phyloP scores from a whole-genome alignment of 2,797 vertebrate genomes.

The Prunella strophiata region DNA sequence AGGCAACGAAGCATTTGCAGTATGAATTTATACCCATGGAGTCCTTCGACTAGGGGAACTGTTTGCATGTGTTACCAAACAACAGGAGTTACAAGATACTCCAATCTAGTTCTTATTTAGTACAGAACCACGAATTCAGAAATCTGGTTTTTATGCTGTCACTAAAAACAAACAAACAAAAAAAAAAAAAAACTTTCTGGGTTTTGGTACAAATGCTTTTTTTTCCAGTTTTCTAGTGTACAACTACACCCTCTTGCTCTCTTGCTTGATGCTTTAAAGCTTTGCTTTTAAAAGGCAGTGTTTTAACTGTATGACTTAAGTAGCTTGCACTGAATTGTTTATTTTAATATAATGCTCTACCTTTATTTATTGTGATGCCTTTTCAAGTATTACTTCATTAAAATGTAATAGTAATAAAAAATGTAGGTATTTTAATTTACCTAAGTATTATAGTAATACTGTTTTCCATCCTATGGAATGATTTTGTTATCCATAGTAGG shows the following conservation, averaged over 20 bases:
- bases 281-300: neutral
- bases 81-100: neutral
- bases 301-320: neutral
- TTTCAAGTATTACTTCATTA: neutral
- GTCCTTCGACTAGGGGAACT: neutral
- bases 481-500: neutral
- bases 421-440: neutral
- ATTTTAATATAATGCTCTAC: neutral
- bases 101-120: neutral
- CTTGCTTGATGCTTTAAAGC: neutral
- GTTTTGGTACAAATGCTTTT: neutral
- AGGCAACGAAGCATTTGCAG: constrained; percentile 5
- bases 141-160: neutral
- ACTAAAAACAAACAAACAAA: too few relatives aligned
- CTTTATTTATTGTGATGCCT: neutral
- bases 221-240: neutral
- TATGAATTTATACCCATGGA: constrained; percentile 1
- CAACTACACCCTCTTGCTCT: neutral
- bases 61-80: neutral
- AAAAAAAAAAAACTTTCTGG: neutral
- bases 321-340: neutral
- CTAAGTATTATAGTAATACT: neutral
- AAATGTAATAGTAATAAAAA: neutral
- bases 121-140: neutral
- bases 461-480: neutral